Conservation (phyloP, 53 echinoderm and acorn worm genomes). For the Henricia sp. region DNA sequence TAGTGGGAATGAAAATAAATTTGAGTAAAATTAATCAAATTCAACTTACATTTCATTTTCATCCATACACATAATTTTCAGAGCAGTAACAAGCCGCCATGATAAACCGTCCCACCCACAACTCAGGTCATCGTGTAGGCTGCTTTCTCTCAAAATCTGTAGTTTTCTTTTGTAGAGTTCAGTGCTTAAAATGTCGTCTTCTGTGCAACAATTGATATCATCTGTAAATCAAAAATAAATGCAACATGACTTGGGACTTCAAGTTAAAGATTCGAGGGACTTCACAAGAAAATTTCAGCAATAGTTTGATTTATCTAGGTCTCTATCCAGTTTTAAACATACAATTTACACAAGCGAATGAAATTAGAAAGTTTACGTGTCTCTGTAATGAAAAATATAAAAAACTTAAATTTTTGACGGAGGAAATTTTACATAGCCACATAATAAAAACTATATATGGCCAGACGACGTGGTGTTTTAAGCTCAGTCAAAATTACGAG, state of each 20-base stretch:
- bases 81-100: slow-evolving; percentile 63
- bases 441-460: too few species aligned
- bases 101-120: slow-evolving; percentile 72
- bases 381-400: too few species aligned
- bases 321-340: too few species aligned
- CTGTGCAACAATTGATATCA: slow-evolving; percentile 5
- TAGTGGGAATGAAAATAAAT: background rate
- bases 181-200: background rate
- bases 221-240: slow-evolving; percentile 15
- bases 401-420: too few species aligned
- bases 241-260: too few species aligned
- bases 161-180: slow-evolving; percentile 33
- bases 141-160: slow-evolving; percentile 23
- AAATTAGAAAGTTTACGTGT: too few species aligned
- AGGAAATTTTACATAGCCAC: too few species aligned
- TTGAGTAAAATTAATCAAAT: background rate
- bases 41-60: slow-evolving; percentile 62
- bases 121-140: slow-evolving; percentile 31
- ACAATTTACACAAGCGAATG: too few species aligned
- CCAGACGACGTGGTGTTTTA: too few species aligned
- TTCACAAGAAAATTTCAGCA: background rate
- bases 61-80: slow-evolving; percentile 71
- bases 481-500: too few species aligned
- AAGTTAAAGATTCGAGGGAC: too few species aligned
- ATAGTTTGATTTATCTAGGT: too few species aligned